Evolutionary conservation across 35 echinoderm and acorn worm species (phyloP).

Genomic region (Nesometra sesokonis): DNA sequence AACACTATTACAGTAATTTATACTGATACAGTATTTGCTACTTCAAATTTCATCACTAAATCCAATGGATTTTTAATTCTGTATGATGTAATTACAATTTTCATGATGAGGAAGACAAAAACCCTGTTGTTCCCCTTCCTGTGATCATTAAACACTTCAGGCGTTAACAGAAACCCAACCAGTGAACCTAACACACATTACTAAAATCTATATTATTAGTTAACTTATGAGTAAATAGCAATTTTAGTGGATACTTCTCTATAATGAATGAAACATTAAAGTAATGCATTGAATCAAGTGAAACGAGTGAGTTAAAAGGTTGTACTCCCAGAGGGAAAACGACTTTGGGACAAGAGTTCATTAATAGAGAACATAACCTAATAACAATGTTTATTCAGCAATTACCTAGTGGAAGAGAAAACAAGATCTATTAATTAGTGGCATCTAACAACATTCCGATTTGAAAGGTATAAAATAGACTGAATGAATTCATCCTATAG

Average conservation of each 20-base stretch:
- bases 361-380: background rate
- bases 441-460: background rate
- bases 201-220: background rate
- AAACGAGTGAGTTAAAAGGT: background rate
- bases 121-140: no score
- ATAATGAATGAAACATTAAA: background rate
- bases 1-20: no score
- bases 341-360: background rate
- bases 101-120: no score
- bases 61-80: no score
- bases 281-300: background rate
- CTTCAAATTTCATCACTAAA: no score
- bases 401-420: background rate
- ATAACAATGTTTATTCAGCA: background rate
- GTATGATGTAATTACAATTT: no score
- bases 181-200: background rate
- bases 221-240: background rate
- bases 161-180: background rate
- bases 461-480: no score
- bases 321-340: background rate
- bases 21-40: no score
- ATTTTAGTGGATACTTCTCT: background rate
- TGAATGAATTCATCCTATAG: no score
- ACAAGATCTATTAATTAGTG: background rate
- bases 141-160: background rate